Evolutionary conservation across 2,888 invertebrate species (phyloP).

Genomic region (Archips xylosteana): DNA sequence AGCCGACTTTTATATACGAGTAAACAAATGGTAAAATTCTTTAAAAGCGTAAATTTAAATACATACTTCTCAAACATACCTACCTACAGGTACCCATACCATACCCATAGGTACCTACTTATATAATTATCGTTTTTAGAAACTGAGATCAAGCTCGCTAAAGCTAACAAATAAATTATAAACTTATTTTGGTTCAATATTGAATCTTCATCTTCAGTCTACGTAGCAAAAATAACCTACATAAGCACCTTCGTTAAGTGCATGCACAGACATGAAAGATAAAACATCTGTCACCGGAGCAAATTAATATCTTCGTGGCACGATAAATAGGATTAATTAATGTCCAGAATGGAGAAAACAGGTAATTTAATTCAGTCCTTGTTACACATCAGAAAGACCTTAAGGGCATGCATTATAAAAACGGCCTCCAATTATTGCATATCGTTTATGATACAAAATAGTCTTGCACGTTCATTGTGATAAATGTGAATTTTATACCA

Average conservation of each 20-base stretch:
- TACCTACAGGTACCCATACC: too few relatives aligned
- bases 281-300: constrained; percentile 35
- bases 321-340: constrained; percentile 35
- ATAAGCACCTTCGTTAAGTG: constrained; percentile 29
- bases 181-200: constrained; percentile 4
- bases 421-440: constrained; percentile 25
- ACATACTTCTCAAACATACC: too few relatives aligned
- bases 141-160: background rate
- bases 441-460: constrained; percentile 30
- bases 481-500: constrained; percentile 3
- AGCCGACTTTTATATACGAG: background rate
- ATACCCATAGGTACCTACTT: too few relatives aligned
- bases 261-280: constrained; percentile 23
- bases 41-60: background rate
- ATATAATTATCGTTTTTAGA: background rate
- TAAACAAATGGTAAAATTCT: background rate
- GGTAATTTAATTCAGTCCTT: constrained; percentile 35
- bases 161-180: background rate
- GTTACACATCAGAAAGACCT: constrained; percentile 25
- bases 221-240: constrained; percentile 19
- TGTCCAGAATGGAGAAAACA: constrained; percentile 30
- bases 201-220: background rate
- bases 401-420: constrained; percentile 26
- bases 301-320: constrained; percentile 33
- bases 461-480: constrained; percentile 22